phyloP scores from a whole-genome alignment of 2,888 invertebrate genomes.

The Pterobdella sp. region DNA sequence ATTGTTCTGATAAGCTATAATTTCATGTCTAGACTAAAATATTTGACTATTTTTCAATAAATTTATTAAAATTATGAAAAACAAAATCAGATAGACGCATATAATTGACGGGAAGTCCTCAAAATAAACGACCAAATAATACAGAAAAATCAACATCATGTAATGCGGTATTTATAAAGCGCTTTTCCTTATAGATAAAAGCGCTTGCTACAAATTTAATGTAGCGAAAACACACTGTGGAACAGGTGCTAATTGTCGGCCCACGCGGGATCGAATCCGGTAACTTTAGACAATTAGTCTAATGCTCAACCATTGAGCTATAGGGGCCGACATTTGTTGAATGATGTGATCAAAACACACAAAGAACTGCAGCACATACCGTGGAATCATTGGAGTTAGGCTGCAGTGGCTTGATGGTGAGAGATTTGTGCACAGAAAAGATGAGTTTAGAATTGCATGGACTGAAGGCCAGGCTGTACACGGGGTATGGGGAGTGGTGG shows the following conservation, averaged over 20 bases:
- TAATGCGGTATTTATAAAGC: too few species aligned
- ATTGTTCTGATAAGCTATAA: neutral
- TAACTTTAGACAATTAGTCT: too few species aligned
- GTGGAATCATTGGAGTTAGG: conserved; percentile 55
- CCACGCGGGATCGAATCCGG: too few species aligned
- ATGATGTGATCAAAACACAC: conserved; percentile 4
- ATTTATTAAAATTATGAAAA: too few species aligned
- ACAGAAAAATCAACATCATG: neutral
- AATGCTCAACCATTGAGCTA: too few species aligned
- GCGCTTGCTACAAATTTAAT: too few species aligned
- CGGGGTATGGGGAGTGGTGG: conserved; percentile 70
- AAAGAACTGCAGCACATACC: conserved; percentile 42
- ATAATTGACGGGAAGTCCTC: neutral
- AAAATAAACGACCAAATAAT: neutral
- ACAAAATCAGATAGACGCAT: neutral
- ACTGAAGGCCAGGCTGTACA: conserved; percentile 74
- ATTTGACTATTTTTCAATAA: neutral
- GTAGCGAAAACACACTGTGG: too few species aligned
- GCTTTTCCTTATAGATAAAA: too few species aligned
- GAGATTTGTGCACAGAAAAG: conserved; percentile 56
- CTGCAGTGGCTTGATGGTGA: conserved; percentile 59
- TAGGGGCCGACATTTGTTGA: conserved; percentile 3
- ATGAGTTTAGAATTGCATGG: conserved; percentile 57
- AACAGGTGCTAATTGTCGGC: too few species aligned
- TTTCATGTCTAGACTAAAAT: neutral